phyloP scores from a whole-genome alignment of 2,888 invertebrate species.

The Chrysolina americana region DNA sequence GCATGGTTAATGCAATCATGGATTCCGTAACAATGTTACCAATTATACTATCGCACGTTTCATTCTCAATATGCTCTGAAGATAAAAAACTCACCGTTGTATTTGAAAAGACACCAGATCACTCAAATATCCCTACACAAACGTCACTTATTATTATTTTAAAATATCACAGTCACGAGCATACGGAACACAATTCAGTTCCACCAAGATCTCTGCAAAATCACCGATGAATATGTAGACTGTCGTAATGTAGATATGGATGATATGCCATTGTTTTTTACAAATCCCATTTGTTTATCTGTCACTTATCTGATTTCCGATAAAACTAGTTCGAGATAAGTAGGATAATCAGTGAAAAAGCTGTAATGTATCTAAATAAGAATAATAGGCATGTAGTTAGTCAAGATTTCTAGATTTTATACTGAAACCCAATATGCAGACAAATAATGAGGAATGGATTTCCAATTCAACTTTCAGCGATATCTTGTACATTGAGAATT shows the following conservation, averaged over 20 bases:
- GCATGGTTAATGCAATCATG: no score
- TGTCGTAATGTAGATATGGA: not conserved
- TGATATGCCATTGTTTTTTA: not conserved
- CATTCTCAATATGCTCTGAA: no score
- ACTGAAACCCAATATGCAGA: no score
- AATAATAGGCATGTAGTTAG: no score
- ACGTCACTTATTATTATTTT: not conserved
- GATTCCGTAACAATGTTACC: no score
- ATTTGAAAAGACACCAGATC: not conserved
- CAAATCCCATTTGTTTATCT: not conserved
- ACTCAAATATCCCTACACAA: not conserved
- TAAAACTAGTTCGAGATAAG: not conserved
- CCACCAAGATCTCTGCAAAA: not conserved
- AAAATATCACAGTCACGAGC: not conserved
- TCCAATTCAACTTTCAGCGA: no score
- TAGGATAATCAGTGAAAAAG: not conserved
- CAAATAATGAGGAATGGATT: no score
- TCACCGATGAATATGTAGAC: not conserved
- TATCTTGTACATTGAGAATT: no score
- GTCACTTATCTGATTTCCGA: conserved; percentile 5
- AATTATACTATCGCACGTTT: no score
- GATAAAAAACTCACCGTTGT: not conserved
- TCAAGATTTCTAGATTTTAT: no score
- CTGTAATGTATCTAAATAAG: not conserved
- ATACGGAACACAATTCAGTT: not conserved